phyloP scores from a whole-genome alignment of 2,113 vertebrate genomes.

The Chloebia gouldiae region DNA sequence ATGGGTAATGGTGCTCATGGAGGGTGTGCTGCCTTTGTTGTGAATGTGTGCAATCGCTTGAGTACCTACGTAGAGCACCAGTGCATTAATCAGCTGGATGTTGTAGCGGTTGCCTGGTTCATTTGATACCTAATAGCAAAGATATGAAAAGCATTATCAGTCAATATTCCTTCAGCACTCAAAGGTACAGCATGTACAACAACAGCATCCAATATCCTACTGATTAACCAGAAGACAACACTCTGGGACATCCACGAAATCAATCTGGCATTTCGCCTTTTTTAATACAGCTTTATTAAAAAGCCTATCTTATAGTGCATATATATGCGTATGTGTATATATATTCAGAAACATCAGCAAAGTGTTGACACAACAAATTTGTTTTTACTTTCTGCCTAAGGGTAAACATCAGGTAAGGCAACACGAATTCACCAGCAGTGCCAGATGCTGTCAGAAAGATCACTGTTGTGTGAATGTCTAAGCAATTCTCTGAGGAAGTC shows the following conservation, averaged over 20 bases:
- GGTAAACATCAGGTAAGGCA: neutral
- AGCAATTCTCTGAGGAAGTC: neutral
- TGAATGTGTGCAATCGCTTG: slow-evolving; percentile 99
- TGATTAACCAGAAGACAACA: neutral
- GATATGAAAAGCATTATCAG: neutral
- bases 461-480: rapidly evolving
- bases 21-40: slow-evolving; percentile 98
- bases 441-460: neutral
- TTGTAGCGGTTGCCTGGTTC: slow-evolving; percentile 99
- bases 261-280: neutral
- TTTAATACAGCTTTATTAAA: neutral
- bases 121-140: slow-evolving; percentile 87
- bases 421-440: neutral
- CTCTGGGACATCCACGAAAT: neutral
- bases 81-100: slow-evolving; percentile 97
- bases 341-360: neutral
- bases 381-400: neutral
- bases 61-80: slow-evolving; percentile 97
- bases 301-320: neutral
- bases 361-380: neutral
- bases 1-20: slow-evolving; percentile 99
- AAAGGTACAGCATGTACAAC: neutral
- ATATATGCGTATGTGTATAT: rapidly evolving
- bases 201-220: neutral
- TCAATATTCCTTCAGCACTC: neutral